phyloP scores from a whole-genome alignment of 2,113 vertebrate genomes.

The Pyrgilauda ruficollis region DNA sequence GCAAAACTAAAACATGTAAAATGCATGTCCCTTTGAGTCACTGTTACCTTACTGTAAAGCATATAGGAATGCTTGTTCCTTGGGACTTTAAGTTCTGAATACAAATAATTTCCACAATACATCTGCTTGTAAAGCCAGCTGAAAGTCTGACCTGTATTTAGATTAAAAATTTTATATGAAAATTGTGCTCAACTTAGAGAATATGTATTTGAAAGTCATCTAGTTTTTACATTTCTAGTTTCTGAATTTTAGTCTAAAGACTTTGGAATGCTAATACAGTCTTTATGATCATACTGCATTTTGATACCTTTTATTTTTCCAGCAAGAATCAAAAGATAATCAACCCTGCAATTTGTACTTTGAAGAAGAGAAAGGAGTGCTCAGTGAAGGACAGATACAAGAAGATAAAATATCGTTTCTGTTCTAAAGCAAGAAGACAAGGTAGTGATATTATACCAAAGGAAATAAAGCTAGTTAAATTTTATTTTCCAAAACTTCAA shows the following conservation, averaged over 20 bases:
- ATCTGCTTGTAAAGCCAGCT: neutral
- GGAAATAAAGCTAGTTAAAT: constrained; percentile 66
- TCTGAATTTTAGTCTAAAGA: neutral
- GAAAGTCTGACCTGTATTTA: neutral
- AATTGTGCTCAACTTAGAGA: neutral
- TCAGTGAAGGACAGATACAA: neutral
- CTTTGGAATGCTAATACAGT: neutral
- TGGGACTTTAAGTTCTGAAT: neutral
- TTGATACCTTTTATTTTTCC: neutral
- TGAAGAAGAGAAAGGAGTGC: neutral
- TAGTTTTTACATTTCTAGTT: neutral
- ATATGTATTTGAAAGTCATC: neutral
- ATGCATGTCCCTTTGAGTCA: neutral
- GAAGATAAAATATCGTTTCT: neutral
- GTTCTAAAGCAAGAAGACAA: neutral
- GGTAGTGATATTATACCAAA: constrained; percentile 42
- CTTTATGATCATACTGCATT: neutral
- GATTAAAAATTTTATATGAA: neutral
- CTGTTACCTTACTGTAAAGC: neutral
- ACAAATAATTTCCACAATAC: neutral
- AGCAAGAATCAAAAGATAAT: neutral
- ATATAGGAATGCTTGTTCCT: neutral
- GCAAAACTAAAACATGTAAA: neutral
- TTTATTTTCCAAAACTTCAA: constrained; percentile 76
- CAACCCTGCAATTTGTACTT: neutral